Evolutionary conservation across 2,113 vertebrate species (phyloP).

Genomic region (Erythrocercus mccallii): DNA sequence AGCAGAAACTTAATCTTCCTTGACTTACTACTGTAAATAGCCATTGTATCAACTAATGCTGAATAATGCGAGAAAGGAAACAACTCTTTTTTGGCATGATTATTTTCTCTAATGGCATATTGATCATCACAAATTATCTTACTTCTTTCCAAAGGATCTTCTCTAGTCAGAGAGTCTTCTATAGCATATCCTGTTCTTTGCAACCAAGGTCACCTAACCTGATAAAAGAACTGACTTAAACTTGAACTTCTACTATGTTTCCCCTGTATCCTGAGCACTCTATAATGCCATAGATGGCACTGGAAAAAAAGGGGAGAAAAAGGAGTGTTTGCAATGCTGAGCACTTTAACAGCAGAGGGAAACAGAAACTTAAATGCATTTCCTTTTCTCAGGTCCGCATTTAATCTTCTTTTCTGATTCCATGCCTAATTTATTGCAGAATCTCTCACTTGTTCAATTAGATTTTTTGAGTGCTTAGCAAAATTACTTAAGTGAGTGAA

Average conservation of each 20-base stretch:
- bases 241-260: neutral
- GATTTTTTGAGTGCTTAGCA: neutral
- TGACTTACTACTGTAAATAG: neutral
- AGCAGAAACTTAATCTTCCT: neutral
- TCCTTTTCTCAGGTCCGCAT: neutral
- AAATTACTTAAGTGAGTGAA: constrained; percentile 10
- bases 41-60: neutral
- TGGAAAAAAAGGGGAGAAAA: too few species aligned
- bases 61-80: neutral
- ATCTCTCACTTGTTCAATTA: neutral
- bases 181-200: neutral
- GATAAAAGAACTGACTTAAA: neutral
- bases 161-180: neutral
- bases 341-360: neutral
- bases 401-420: constrained; percentile 2
- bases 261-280: neutral
- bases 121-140: neutral
- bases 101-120: neutral
- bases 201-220: neutral
- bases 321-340: neutral
- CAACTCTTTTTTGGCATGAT: neutral
- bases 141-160: neutral
- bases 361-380: neutral
- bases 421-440: constrained; percentile 12
- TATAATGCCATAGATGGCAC: neutral